Evolutionary conservation across 2,113 vertebrate genomes (phyloP), one percentile per base, ranked within the genome.

Genomic region (Rynchops niger): DNA sequence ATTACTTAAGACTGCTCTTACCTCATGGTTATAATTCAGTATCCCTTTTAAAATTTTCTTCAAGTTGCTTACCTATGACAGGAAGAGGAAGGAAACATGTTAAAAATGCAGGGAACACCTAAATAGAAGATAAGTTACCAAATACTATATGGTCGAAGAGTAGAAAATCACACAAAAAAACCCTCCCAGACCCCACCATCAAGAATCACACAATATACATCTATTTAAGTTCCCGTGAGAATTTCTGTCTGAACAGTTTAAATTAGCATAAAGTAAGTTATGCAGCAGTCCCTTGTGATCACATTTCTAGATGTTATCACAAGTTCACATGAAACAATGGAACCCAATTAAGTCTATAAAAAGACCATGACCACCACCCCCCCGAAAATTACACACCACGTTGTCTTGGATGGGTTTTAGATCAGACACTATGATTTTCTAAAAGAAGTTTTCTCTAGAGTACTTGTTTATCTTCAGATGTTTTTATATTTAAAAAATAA

Each of bases 11-110:
- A 93, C 67, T 58, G 4, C 38, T 88, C 97, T 98, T 98, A 99
- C 99, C 98, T 99, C 99, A 96, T 99, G 99, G 95, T 99, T 99
- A 80, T 99, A 99, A 96, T 99, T 99, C 92, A 99, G 90, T 85
- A 99, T 98, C 67, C 99, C 99, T 97, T 99, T 99, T 87, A 99
- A 97, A 94, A 99, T 98, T 98, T 99, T 99, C 98, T 99, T 99
- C 94, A 99, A 96, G 97, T 99, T 99, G 97, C 99, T 99, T 97
- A 99, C 97, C 99, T 99, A 80, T 97, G 72, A 91, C 34, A 90
- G 38, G 97, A 27, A 30, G 43, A 94, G 38, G 91, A 52, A 93
- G 61, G 90, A 52, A 38, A 86, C 14, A 88, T 61, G 53, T 74
- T 74, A 61, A 62, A 77, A 43, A 56, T 43, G 65, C n/a, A 84